These are phyloP conservation scores for Coracopsis vasa DNA, from an alignment of 2,113 vertebrate species.

Conservation along the genomic window DNA sequence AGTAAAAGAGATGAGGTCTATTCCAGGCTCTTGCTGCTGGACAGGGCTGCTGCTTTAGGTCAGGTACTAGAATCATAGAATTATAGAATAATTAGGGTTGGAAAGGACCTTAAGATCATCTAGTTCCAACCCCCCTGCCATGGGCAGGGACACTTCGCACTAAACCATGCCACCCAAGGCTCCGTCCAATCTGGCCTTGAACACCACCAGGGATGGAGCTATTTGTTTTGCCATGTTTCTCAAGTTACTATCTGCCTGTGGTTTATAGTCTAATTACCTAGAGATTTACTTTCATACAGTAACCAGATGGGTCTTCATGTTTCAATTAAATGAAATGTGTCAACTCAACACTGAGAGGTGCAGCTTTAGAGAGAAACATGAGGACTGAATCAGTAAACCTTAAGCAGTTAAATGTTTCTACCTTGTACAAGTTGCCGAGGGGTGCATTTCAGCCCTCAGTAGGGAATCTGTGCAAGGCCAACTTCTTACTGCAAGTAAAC, in stretches of 20 bases:
- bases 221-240: too few species aligned
- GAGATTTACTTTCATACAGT: conserved; percentile 70
- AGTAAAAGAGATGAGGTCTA: too few species aligned
- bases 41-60: too few species aligned
- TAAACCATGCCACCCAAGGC: not conserved
- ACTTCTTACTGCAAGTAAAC: not conserved
- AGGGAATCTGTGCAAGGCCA: not conserved
- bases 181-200: too few species aligned
- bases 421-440: not conserved
- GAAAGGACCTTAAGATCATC: too few species aligned
- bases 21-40: too few species aligned
- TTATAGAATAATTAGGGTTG: too few species aligned
- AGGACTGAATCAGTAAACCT: not conserved
- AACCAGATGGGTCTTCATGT: conserved; percentile 70
- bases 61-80: too few species aligned
- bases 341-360: conserved; percentile 22
- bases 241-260: not conserved
- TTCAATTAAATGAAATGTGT: conserved; percentile 50
- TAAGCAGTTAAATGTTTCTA: not conserved
- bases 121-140: too few species aligned
- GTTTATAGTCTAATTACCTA: conserved; percentile 69
- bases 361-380: not conserved
- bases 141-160: too few species aligned
- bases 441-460: not conserved
- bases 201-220: too few species aligned